Evolutionary conservation across 1,140 invertebrate species (phyloP).

Genomic region (Drosophila bocki): DNA sequence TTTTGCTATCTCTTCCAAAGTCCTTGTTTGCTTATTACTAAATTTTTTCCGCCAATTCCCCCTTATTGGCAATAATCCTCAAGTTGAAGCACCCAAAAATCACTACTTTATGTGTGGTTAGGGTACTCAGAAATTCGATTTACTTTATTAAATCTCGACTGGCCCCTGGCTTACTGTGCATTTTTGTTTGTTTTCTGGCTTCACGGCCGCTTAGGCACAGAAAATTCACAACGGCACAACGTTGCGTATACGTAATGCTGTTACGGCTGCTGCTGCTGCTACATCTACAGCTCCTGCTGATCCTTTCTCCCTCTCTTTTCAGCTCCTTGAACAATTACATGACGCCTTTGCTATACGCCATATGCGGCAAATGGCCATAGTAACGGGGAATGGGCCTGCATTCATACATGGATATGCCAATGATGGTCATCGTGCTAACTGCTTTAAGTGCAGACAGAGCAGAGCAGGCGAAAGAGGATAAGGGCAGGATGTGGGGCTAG

Average conservation of each 20-base stretch:
- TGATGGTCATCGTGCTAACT: slow-evolving; percentile 77
- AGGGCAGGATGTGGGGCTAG: background rate
- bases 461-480: slow-evolving; percentile 13
- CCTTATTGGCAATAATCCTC: background rate
- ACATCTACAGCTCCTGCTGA: slow-evolving; percentile 23
- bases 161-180: slow-evolving; percentile 8
- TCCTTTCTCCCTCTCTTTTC: slow-evolving; percentile 19
- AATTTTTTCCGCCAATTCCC: background rate
- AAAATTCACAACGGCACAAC: slow-evolving; percentile 56
- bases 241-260: slow-evolving; percentile 66
- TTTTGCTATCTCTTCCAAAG: background rate
- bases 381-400: slow-evolving; percentile 23
- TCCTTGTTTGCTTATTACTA: background rate
- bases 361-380: slow-evolving; percentile 66
- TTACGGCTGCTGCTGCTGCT: slow-evolving; percentile 15
- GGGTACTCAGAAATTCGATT: slow-evolving; percentile 37
- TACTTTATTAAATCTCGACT: slow-evolving; percentile 47
- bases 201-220: slow-evolving; percentile 63
- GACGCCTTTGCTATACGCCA: slow-evolving; percentile 60
- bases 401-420: slow-evolving; percentile 75
- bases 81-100: slow-evolving; percentile 13
- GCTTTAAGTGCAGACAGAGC: slow-evolving; percentile 67
- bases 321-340: slow-evolving; percentile 67
- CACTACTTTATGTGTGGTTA: slow-evolving; percentile 5
- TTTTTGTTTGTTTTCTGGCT: slow-evolving; percentile 55